Evolutionary conservation across 2,797 vertebrate genomes (phyloP).

Genomic region (Spheniscus humboldti): DNA sequence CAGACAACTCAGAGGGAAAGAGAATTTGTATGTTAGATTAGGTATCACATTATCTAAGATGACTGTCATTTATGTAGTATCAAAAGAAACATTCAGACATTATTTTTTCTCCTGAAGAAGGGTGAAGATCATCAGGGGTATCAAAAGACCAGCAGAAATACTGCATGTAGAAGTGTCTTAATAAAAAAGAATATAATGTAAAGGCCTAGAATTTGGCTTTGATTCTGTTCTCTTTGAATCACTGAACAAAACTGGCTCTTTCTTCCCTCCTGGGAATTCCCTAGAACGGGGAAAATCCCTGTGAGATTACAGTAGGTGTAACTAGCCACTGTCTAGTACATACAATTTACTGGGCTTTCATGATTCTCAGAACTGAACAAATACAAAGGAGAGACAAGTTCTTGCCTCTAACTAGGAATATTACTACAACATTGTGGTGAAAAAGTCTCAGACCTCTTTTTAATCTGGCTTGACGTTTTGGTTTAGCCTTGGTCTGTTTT

Average conservation of each 20-base stretch:
- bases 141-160: not conserved
- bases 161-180: not conserved
- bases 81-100: not conserved
- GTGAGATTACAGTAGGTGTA: slow-evolving; percentile 15
- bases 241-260: not conserved
- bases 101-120: not conserved
- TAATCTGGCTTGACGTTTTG: not conserved
- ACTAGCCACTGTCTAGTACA: slow-evolving; percentile 1
- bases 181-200: not conserved
- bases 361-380: slow-evolving; percentile 7
- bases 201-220: not conserved
- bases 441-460: not conserved
- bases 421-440: not conserved
- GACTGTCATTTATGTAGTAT: not conserved
- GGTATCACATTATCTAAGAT: not conserved
- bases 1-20: not conserved
- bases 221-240: not conserved
- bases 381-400: not conserved
- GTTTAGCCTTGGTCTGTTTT: slow-evolving; percentile 33
- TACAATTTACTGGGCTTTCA: slow-evolving; percentile 5
- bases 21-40: not conserved
- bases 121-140: not conserved
- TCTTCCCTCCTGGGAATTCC: slow-evolving; percentile 9
- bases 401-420: not conserved
- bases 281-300: slow-evolving; percentile 12